Base-by-base conservation (phyloP, 2,888 invertebrate species). In the Pseudeuparius sepicola region DNA sequence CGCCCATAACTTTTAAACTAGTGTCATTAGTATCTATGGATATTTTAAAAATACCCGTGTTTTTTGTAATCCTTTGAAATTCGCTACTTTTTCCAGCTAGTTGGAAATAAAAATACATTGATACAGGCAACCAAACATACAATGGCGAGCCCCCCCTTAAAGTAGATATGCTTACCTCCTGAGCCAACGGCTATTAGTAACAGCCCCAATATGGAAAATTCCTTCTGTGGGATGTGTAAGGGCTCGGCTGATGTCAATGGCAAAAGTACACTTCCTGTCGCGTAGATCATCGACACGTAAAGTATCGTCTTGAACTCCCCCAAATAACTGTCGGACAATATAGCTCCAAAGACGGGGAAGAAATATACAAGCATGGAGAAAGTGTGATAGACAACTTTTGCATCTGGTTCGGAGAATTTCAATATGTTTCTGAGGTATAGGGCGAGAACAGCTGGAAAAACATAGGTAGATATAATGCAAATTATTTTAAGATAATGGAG, bases 271-370 rank as follows among this genome's bases (percentile, higher is more conserved):
- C 82, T 86, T n/a, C 94, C 96, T 4, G 73, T 34, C 0, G 84
- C 81, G 56, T 94, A 96, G 12, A 97, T 69, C 24, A 89, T 63
- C 3, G 93, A 94, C 11, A 96, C 63, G 60, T 83, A 90, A 18
- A 94, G 64, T 46, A 97, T 96, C 1, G 90, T 92, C 46, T 72
- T 72, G 63, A 85, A 97, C 65, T 90, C 85, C 31, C 96, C 96
- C 26, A 93, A 67, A 66, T 75, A 80, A 39, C 90, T 87, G 61
- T 97, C 97, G 0, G 97, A 92, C 23, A 97, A 63, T 54, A 96
- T 84, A 14, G 96, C 96, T 2, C 97, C 97, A 16, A 92, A 51
- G 2, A 93, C 48, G 0, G 93, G 92, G 44, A 85, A 85, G 62
- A 89, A 80, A 66, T 87, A 97, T 6, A 86, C 87, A 48, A 93